Evolutionary conservation across 2,113 vertebrate genomes (phyloP), one percentile per base, ranked within the genome.

Genomic region (Romanogobio albipinnatus): DNA sequence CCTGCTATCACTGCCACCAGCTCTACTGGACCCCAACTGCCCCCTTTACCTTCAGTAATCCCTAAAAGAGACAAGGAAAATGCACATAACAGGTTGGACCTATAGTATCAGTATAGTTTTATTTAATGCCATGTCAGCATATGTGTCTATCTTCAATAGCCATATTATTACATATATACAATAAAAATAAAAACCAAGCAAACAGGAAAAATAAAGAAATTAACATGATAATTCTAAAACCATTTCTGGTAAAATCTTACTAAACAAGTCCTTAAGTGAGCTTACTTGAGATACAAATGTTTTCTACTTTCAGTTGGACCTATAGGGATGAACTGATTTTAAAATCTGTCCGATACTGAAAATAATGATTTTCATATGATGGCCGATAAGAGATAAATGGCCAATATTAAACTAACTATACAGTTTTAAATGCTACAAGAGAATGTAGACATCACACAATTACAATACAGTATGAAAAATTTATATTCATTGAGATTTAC

Each of bases 1-100:
- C 97, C 97, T 0, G 96, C 98, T 1, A 99, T 99, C 86, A 99
- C 96, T 0, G 97, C 98, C 19, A 97, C 97, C 91, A 99, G 94
- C 94, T 99, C 98, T 94, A 99, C 98, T 0, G 96, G 97, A 6
- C 98, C 97, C 98, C 97, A 99, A 84, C 93, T 0, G 94, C 92
- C 75, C 2, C 75, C 0, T 86, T 76, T 24, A 71, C 88, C 26
- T 83, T 91, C 49, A 86, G 88, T 9, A 90, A 93, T 92, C 14
- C 71, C 82, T 80, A 80, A 36, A 47, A 74, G 5, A 75, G 82
- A 33, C 0, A 29, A 82, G 6, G 39, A 39, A 13, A 36, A 56
- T 9, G n/a, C 7, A 47, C 1, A 43, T 82, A 26, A 84, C 10
- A 17, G 4, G 36, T 22, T 56, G 22, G n/a, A 62, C 10, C 24